Percentiles rank a stretch among this genome's conserved stretches.
phyloP scores from a whole-genome alignment of 35 echinoderm and acorn worm genomes.

The Eucidaris tribuloides region DNA sequence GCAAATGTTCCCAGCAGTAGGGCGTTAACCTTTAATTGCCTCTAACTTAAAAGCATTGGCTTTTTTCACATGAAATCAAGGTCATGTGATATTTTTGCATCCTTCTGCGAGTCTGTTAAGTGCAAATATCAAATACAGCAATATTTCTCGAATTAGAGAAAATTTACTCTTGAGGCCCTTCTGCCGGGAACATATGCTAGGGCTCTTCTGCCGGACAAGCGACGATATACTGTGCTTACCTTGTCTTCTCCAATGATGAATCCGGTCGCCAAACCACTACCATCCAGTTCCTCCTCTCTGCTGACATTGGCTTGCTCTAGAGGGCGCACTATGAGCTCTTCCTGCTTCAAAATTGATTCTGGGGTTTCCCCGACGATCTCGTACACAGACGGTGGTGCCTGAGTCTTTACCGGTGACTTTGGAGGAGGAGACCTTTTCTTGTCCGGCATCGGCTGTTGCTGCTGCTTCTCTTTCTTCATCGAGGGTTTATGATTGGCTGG shows the following conservation, averaged over 20 bases:
- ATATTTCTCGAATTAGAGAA: too few species aligned
- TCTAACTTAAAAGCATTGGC: too few species aligned
- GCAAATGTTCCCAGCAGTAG: too few species aligned
- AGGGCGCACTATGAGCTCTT: slow-evolving; percentile 15
- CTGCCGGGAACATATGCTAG: too few species aligned
- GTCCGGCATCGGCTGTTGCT: background rate
- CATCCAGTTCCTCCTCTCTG: background rate
- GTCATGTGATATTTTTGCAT: too few species aligned
- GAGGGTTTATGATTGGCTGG: slow-evolving; percentile 18
- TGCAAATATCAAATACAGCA: too few species aligned
- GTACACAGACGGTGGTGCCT: slow-evolving; percentile 16
- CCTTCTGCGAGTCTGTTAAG: too few species aligned
- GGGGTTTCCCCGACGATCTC: slow-evolving; percentile 44
- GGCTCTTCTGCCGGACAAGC: too few species aligned
- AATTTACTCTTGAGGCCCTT: too few species aligned
- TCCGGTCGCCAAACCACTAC: slow-evolving; percentile 48
- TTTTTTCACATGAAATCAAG: too few species aligned
- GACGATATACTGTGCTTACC: too few species aligned
- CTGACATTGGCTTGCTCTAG: slow-evolving; percentile 31
- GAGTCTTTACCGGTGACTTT: slow-evolving; percentile 17
- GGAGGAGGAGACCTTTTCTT: slow-evolving; percentile 6
- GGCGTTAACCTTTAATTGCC: too few species aligned
- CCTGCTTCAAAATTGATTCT: slow-evolving; percentile 3
- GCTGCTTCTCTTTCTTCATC: background rate
- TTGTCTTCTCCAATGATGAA: slow-evolving; percentile 77